Evolutionary conservation across 2,888 invertebrate species (phyloP), one percentile per base, ranked within the genome.

Genomic region (Anagyrus pseudococci): DNA sequence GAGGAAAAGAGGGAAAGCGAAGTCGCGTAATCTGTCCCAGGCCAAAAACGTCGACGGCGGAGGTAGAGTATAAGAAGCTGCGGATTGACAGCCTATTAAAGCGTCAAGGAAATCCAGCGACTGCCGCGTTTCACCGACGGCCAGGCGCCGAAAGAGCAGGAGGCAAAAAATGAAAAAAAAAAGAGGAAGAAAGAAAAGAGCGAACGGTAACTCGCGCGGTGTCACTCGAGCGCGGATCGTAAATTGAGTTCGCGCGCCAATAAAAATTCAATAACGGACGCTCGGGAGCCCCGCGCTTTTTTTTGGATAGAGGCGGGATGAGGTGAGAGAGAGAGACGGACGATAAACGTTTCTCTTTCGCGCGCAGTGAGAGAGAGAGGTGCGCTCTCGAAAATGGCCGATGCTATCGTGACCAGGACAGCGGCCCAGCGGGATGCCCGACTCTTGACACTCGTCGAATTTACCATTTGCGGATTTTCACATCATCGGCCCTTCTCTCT

Each of bases 181-280:
- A n/a, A n/a, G n/a, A n/a, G n/a, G n/a, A n/a, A n/a, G n/a, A n/a
- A n/a, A n/a, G n/a, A n/a, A n/a, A n/a, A n/a, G n/a, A n/a, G n/a
- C n/a, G n/a, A n/a, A n/a, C n/a, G n/a, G n/a, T n/a, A n/a, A n/a
- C n/a, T n/a, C n/a, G 17, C 10, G 22, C 49, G 49, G 43, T 48
- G 50, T 58, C 47, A 52, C 47, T 58, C 48, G 29, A 50, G n/a
- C 64, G 68, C 68, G 70, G 70, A 71, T 71, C 70, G 72, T 71
- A 76, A 74, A 75, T 75, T 75, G 75, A 70, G 67, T 54, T 73
- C 67, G 72, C 33, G 44, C 33, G 70, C 72, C 74, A 76, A 76
- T 76, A 75, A 76, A 76, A 76, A 73, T 76, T 75, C 75, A 76
- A 76, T 76, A 76, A 76, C 75, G 71, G 68, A 71, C 67, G 17